Base-by-base conservation (phyloP, 2,113 vertebrate species). In the Eulemur rufifrons region DNA sequence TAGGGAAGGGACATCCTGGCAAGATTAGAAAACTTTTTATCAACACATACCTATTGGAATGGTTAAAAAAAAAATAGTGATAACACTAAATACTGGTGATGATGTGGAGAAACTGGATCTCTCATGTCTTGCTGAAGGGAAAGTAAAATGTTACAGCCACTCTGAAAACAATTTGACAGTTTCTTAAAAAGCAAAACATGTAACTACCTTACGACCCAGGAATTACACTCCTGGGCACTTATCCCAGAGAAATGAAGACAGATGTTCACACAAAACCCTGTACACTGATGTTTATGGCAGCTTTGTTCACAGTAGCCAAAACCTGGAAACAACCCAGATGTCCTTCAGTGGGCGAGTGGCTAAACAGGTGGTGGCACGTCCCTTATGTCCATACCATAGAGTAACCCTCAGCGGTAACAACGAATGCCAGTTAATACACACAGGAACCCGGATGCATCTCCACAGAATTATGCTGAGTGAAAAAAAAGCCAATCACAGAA, bases 401-500 rank as follows among this genome's bases (percentile, higher is more conserved):
- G 20, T 85, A 85, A 11, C 29, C 52, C 50, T 64, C 20, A 80
- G 37, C 10, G 34, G 42, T 29, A 21, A 42, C 64, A 73, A 86
- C 32, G 56, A 68, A 23, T 17, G 47, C 21, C 59, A 29, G 8
- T n/a, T 12, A 14, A 47, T 8, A 50, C 0, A 29, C 18, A 34
- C 5, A 12, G 18, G 17, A 52, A 39, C 54, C 8, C 64, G 12
- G 42, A n/a, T 23, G 15, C 14, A 73, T 34, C 61, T 68, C 42
- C 42, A 27, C 63, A 85, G 39, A 95, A 71, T 68, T 45, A 73
- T n/a, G 20, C n/a, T 74, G 20, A 63, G 21, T 88, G 85, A 37
- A 21, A 37, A 94, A 83, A 73, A 54, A 54, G 2, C 37, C 47
- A 45, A 23, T 47, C 32, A 17, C 29, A 54, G 66, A 81, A 56